Percentiles rank a stretch among this genome's conserved stretches.
These are phyloP conservation scores for Cochlearius cochlearius DNA, from an alignment of 2,113 vertebrate species.

Conservation along the genomic window DNA sequence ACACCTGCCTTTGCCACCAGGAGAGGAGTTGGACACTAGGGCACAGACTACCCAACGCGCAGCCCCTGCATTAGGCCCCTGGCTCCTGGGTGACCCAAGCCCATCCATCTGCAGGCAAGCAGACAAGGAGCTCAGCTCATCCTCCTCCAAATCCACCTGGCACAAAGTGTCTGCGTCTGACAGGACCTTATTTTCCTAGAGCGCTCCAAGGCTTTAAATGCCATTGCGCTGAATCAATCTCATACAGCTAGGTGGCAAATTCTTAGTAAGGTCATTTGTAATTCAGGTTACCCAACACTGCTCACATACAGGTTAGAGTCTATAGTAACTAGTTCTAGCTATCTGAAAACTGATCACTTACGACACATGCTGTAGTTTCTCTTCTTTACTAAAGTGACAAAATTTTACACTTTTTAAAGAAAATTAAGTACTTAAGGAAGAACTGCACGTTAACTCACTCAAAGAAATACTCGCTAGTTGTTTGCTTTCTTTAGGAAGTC, in stretches of 20 bases:
- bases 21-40: accelerated
- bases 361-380: neutral
- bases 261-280: neutral
- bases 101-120: neutral
- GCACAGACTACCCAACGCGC: neutral
- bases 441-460: neutral
- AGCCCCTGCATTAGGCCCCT: neutral
- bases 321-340: neutral
- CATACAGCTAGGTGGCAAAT: neutral
- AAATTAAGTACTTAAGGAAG: neutral
- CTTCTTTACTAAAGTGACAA: neutral
- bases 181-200: neutral
- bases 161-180: neutral
- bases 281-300: neutral
- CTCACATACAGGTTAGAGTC: neutral
- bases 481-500: neutral
- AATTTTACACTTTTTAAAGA: neutral
- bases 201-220: neutral
- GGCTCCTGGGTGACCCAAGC: neutral
- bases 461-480: neutral
- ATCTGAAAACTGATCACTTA: neutral
- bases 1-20: neutral
- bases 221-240: neutral
- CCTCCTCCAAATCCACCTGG: neutral
- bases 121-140: no score